Conservation (phyloP, 2,113 vertebrate genomes). For the Gila orcuttii region DNA sequence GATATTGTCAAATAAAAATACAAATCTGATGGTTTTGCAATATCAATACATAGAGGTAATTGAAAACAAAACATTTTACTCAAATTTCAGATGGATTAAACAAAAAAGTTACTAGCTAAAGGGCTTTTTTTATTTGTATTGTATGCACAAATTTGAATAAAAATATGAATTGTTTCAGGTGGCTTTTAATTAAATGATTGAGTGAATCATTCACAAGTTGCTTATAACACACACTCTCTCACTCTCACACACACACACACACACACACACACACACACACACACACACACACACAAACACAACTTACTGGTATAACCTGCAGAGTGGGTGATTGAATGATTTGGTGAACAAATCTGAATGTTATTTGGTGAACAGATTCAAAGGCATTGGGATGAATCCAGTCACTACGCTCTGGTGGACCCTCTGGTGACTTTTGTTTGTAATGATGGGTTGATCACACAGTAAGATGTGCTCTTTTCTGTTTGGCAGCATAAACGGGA, state of each 20-base stretch:
- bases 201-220: not conserved
- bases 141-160: not conserved
- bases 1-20: not conserved
- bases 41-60: not conserved
- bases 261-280: too few relatives aligned
- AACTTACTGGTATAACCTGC: not conserved
- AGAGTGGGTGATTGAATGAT: not conserved
- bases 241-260: too few relatives aligned
- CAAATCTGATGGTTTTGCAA: not conserved
- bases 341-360: not conserved
- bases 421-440: not conserved
- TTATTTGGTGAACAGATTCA: not conserved
- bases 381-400: not conserved
- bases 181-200: not conserved
- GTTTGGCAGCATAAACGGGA: slow-evolving; percentile 85
- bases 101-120: too few relatives aligned
- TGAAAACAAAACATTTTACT: too few relatives aligned
- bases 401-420: not conserved
- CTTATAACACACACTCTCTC: not conserved
- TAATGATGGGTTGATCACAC: not conserved
- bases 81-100: too few relatives aligned
- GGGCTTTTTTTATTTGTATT: not conserved
- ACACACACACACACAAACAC: too few relatives aligned
- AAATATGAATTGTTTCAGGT: not conserved
- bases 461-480: not conserved